Percentiles rank a stretch among this genome's conserved stretches.
Conservation (phyloP, 2,888 invertebrate genomes). For the Acanthosepion esculentum region DNA sequence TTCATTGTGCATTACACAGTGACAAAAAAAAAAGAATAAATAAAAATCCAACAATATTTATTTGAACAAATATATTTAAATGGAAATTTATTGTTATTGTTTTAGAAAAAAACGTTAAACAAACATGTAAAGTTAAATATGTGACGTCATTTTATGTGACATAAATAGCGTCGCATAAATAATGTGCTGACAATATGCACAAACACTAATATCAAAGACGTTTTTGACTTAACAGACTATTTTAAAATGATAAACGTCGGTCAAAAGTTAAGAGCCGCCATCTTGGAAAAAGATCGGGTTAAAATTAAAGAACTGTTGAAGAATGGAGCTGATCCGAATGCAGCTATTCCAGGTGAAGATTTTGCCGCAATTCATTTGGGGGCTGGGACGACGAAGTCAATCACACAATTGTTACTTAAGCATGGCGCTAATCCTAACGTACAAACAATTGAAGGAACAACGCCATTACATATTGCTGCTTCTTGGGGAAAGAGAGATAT, state of each 20-base stretch:
- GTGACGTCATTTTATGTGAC: neutral
- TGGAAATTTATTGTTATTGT: too few species aligned
- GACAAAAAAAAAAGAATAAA: too few species aligned
- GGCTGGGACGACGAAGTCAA: neutral
- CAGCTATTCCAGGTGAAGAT: neutral
- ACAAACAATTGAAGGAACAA: neutral
- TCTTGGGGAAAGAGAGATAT: neutral
- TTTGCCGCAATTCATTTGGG: constrained; percentile 39
- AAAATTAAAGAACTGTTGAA: neutral
- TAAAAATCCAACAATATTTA: too few species aligned
- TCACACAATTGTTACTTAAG: constrained; percentile 2
- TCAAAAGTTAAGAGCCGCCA: neutral
- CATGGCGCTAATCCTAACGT: neutral
- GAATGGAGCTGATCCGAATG: constrained; percentile 40
- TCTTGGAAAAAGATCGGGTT: neutral
- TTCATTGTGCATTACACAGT: too few species aligned
- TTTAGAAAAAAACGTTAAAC: neutral
- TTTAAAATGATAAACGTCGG: neutral
- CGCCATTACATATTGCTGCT: neutral
- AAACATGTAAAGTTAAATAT: neutral
- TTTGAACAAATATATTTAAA: too few species aligned
- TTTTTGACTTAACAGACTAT: neutral
- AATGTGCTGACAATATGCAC: neutral
- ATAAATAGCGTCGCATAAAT: neutral
- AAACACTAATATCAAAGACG: neutral